These are phyloP conservation scores for Hystrix cristata DNA, from an alignment of 2,113 vertebrate genomes.

Conservation along the genomic window DNA sequence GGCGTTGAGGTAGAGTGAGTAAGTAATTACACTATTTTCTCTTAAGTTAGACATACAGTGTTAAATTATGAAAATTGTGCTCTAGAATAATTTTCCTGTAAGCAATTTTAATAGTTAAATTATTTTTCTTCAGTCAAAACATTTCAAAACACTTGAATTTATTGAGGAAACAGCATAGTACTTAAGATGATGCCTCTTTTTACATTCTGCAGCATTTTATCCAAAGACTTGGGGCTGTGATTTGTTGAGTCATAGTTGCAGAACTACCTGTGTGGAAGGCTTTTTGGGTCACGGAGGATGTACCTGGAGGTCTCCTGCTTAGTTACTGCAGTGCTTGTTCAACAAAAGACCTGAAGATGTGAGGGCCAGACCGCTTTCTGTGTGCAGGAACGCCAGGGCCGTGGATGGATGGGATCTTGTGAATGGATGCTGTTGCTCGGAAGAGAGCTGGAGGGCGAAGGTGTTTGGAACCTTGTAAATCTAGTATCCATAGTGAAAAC, in stretches of 20 bases:
- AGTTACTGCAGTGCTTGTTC: slow-evolving; percentile 2
- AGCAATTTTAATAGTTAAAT: not conserved
- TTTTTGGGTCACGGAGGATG: not conserved
- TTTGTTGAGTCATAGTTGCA: not conserved
- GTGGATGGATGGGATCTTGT: not conserved
- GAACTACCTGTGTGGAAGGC: not conserved
- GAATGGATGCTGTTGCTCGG: not conserved
- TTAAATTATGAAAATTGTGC: slow-evolving; percentile 50
- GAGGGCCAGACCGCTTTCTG: not conserved
- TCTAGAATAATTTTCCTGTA: slow-evolving; percentile 21
- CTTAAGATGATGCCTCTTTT: not conserved
- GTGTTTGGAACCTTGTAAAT: not conserved
- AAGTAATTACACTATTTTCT: not conserved
- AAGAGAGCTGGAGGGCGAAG: not conserved
- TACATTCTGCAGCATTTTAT: not conserved
- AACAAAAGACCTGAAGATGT: not conserved
- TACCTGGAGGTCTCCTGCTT: not conserved
- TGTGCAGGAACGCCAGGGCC: not conserved
- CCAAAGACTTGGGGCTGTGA: slow-evolving; percentile 10
- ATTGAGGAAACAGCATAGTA: slow-evolving; percentile 30
- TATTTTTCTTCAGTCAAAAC: not conserved
- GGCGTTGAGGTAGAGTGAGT: not conserved
- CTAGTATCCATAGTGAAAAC: not conserved
- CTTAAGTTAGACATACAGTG: not conserved
- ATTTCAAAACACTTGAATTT: slow-evolving; percentile 23